A percentile compares a stretch with the other conserved stretches of the same genome.
Evolutionary conservation across 2,113 vertebrate genomes (phyloP).

Genomic region (Ardeotis arabs): DNA sequence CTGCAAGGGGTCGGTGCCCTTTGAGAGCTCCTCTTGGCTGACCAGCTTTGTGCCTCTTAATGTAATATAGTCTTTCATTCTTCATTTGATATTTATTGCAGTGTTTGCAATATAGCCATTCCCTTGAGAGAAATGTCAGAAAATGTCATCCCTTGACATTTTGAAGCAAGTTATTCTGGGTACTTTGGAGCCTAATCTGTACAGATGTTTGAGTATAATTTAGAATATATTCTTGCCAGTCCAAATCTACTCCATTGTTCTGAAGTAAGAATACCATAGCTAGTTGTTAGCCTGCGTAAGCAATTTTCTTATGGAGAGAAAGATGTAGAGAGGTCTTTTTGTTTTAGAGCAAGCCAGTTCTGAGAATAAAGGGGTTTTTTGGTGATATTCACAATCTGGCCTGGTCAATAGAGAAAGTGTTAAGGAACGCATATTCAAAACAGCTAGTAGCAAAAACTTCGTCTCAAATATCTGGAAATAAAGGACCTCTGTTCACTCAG

Average conservation of each 20-base stretch:
- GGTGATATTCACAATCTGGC: not conserved
- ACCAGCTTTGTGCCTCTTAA: not conserved
- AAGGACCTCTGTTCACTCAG: slow-evolving; percentile 69
- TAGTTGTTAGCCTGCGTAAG: slow-evolving; percentile 2
- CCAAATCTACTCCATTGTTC: not conserved
- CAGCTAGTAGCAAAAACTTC: not conserved
- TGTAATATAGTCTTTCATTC: not conserved
- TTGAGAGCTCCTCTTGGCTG: not conserved
- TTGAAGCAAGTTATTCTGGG: slow-evolving; percentile 54
- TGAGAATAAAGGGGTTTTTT: not conserved
- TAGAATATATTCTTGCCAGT: slow-evolving; percentile 19
- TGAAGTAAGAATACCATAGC: not conserved
- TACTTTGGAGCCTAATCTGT: not conserved
- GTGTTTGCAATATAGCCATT: slow-evolving; percentile 31
- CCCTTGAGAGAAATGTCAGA: slow-evolving; percentile 28
- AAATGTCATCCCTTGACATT: slow-evolving; percentile 41
- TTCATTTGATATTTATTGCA: not conserved
- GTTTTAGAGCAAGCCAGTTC: not conserved
- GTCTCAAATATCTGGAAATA: slow-evolving; percentile 58
- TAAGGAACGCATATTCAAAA: not conserved
- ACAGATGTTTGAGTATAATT: slow-evolving; percentile 36
- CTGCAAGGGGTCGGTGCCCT: rapidly evolving
- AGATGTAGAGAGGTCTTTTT: not conserved
- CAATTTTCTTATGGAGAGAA: not conserved
- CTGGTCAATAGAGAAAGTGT: not conserved